Conservation (phyloP, 2,797 vertebrate species). For the Myotis pilosus region DNA sequence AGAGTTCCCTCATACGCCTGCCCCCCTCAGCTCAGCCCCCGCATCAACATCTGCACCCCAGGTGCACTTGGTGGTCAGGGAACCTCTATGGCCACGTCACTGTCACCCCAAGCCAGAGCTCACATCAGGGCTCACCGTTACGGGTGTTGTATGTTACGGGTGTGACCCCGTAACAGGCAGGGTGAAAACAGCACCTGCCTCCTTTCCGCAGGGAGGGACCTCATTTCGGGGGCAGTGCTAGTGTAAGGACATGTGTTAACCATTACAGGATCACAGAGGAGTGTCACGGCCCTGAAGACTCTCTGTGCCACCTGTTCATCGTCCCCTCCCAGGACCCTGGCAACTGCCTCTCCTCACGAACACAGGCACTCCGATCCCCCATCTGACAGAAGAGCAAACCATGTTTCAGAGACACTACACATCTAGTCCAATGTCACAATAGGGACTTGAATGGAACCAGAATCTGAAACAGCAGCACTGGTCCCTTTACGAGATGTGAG, state of each 20-base stretch:
- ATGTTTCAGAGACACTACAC: neutral
- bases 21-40: too few species aligned
- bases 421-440: neutral
- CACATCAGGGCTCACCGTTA: neutral
- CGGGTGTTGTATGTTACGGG: neutral
- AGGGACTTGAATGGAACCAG: neutral
- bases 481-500: neutral
- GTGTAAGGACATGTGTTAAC: neutral
- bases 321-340: neutral
- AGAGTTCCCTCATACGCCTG: neutral
- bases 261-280: neutral
- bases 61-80: fast-evolving
- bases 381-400: neutral
- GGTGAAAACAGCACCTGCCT: slow-evolving; percentile 65
- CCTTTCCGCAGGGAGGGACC: slow-evolving; percentile 68
- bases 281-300: neutral
- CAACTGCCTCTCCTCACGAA: neutral
- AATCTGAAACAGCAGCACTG: neutral
- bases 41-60: neutral
- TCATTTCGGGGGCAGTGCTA: slow-evolving; percentile 53
- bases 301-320: neutral
- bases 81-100: neutral
- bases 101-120: neutral
- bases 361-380: neutral
- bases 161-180: neutral